phyloP scores from a whole-genome alignment of 1,140 invertebrate species.

The Chymomyza costata region DNA sequence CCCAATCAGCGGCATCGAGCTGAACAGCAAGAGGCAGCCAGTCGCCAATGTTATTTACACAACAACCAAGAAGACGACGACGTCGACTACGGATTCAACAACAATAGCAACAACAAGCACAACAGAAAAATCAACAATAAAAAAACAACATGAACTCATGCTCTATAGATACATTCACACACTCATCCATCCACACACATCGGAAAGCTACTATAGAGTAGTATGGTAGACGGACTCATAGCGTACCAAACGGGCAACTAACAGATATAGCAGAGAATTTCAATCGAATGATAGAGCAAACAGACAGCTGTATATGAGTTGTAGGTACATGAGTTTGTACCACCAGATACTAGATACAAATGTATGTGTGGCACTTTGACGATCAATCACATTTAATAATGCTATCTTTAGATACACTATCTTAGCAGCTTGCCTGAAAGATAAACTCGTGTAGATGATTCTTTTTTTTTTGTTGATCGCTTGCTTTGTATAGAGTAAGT shows the following conservation, averaged over 20 bases:
- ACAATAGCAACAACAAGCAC: background rate
- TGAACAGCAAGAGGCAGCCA: slow-evolving; percentile 11
- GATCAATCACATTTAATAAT: no score
- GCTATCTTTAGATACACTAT: no score
- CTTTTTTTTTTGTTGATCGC: no score
- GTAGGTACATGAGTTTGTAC: no score
- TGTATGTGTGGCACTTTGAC: no score
- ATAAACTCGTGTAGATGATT: no score
- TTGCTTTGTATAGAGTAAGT: no score
- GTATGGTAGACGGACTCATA: background rate
- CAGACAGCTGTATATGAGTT: slow-evolving; percentile 6
- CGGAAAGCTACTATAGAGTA: no score
- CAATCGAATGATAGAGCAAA: slow-evolving; percentile 35
- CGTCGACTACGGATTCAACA: background rate
- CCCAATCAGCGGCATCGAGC: slow-evolving; percentile 50
- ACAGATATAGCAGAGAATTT: slow-evolving; percentile 19
- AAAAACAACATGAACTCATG: slow-evolving; percentile 38
- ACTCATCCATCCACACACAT: slow-evolving; percentile 16
- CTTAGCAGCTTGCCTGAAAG: no score
- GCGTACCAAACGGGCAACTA: background rate
- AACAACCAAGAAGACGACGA: slow-evolving; percentile 16
- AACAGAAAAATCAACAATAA: background rate
- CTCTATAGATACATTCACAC: slow-evolving; percentile 18
- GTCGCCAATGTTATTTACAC: slow-evolving; percentile 33
- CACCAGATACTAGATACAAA: no score